These are phyloP conservation scores for Mionectes olivaceus DNA, from an alignment of 2,797 vertebrate species.

Conservation along the genomic window DNA sequence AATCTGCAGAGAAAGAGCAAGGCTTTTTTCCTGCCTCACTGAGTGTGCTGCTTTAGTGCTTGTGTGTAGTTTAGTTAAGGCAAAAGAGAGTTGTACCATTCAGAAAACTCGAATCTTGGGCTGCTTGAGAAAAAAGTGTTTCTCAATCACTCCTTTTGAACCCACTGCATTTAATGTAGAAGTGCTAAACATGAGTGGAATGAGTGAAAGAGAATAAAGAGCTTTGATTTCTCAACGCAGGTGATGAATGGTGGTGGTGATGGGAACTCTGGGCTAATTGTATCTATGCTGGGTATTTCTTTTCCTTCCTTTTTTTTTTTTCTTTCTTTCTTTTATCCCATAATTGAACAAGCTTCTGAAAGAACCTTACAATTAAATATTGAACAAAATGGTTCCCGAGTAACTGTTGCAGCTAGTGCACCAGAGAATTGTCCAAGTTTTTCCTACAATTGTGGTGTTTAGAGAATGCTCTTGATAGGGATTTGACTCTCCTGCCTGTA, in stretches of 20 bases:
- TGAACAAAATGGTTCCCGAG: background rate
- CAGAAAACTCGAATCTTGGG: background rate
- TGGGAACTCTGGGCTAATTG: background rate
- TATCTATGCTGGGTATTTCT: background rate
- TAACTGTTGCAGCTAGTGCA: background rate
- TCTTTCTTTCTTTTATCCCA: background rate
- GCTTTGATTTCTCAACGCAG: background rate
- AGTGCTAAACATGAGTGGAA: background rate
- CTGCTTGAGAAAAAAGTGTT: background rate
- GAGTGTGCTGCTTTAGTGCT: background rate
- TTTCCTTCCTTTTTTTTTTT: rapidly evolving
- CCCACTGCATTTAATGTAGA: background rate
- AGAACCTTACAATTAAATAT: constrained; percentile 1
- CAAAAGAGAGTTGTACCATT: background rate
- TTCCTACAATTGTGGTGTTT: background rate
- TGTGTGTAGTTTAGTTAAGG: background rate
- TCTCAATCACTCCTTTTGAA: background rate
- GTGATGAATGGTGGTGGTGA: background rate
- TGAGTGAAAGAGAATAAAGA: background rate
- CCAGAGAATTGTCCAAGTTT: background rate
- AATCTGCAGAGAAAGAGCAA: background rate
- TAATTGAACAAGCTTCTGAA: constrained; percentile 15
- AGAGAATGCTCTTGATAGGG: background rate
- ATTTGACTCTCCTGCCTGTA: background rate
- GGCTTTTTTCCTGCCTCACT: background rate